Evolutionary conservation across 2,888 invertebrate species (phyloP), one percentile per base, ranked within the genome.

Genomic region (Portevinia maculata): DNA sequence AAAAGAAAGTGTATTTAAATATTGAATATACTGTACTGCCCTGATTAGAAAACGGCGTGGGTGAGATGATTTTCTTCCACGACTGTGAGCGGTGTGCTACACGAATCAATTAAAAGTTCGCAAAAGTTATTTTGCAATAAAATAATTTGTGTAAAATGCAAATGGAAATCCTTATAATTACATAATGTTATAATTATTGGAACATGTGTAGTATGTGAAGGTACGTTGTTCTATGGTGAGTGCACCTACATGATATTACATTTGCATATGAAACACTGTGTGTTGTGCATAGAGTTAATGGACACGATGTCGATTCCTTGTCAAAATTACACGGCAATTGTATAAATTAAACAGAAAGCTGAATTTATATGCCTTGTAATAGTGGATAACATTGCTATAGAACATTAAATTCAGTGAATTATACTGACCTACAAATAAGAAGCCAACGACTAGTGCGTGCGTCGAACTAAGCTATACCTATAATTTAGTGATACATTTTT

Each of bases 151-250:
- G 17, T 37, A 73, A 73, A 71, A 83, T 83, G 83, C 78, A 83
- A 78, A 83, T 73, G 41, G 55, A 67, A 67, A 67, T 83, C 65
- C 67, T 83, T 67, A 62, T 71, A 78, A 83, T 78, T 67, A 78
- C 71, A 74, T 79, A 65, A 79, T 67, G 15, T 69, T 69, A 34
- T 62, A 69, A 79, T 74, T 74, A 69, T 55, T 28, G 37, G 17
- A 44, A 57, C 83, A 62, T 57, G 41, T 34, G 41, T n/a, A 67
- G 67, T 60, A 76, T 83, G 83, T 83, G 50, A 83, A 83, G 83
- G 83, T 83, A 83, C 83, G 83, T 83, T 83, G 71, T 71, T 70
- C 11, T 6, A 21, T 19, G 19, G 39, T 60, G 39, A 15, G 34
- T n/a, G n/a, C n/a, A n/a, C 48, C 44, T 57, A 15, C 52, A 71